A percentile compares a stretch with the other conserved stretches of the same genome.
Evolutionary conservation across 1,140 invertebrate species (phyloP).

Genomic region (Cydia strobilella): DNA sequence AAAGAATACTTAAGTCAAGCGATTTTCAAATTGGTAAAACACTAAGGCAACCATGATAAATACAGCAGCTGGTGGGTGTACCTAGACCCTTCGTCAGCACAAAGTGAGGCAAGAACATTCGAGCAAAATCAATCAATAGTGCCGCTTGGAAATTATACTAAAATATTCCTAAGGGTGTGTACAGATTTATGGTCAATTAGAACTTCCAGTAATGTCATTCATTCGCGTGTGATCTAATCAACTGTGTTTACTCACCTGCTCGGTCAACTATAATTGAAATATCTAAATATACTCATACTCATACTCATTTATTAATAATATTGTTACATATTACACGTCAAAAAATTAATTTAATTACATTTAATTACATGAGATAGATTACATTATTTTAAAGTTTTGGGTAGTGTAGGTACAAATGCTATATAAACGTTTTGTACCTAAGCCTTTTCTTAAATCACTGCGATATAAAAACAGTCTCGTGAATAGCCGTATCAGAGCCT

Average conservation of each 20-base stretch:
- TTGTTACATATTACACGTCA: no score
- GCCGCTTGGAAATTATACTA: constrained; percentile 23
- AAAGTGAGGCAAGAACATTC: constrained; percentile 20
- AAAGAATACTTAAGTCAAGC: background rate
- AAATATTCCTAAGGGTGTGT: constrained; percentile 27
- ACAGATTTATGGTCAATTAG: constrained; percentile 25
- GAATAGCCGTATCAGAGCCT: no score
- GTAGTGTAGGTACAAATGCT: no score
- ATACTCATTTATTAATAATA: no score
- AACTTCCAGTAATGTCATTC: background rate
- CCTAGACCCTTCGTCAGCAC: background rate
- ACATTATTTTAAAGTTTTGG: no score
- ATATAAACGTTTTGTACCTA: background rate
- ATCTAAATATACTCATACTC: background rate
- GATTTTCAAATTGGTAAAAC: background rate
- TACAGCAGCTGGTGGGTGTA: background rate
- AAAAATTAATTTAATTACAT: no score
- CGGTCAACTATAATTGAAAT: background rate
- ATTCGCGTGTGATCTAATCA: background rate
- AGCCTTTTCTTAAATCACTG: background rate
- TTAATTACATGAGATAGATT: no score
- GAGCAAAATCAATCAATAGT: constrained; percentile 31
- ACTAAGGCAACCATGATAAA: background rate
- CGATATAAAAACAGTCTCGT: background rate
- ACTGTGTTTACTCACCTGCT: background rate